phyloP scores from a whole-genome alignment of 2,113 vertebrate species.

The Nestor notabilis region DNA sequence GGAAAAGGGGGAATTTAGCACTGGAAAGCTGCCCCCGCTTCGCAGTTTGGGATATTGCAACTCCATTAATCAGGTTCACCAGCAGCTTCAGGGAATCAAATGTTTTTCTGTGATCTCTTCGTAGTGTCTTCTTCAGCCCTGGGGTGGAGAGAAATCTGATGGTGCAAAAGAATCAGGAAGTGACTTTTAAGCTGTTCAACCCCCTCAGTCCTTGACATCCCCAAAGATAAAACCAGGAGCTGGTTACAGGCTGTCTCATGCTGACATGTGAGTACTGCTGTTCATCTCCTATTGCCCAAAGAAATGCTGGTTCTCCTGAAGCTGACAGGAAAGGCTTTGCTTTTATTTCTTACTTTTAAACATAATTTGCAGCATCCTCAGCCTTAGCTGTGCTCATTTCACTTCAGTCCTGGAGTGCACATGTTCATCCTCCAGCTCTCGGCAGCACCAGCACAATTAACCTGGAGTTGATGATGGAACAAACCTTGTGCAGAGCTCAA shows the following conservation, averaged over 20 bases:
- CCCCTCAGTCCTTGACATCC: not conserved
- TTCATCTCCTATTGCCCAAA: not conserved
- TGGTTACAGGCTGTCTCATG: not conserved
- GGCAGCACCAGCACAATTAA: not conserved
- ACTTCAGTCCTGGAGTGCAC: no score
- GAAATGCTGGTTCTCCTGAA: not conserved
- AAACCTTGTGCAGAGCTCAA: not conserved
- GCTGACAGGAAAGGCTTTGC: not conserved
- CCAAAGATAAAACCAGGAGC: not conserved
- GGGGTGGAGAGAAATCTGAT: not conserved
- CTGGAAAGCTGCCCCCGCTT: not conserved
- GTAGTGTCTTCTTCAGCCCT: not conserved
- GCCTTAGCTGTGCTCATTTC: not conserved
- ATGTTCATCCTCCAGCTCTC: not conserved
- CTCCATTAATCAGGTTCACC: not conserved
- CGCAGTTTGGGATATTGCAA: not conserved
- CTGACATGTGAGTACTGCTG: not conserved
- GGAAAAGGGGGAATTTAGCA: not conserved
- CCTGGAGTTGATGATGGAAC: not conserved
- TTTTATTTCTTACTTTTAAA: not conserved
- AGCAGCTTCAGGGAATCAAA: not conserved
- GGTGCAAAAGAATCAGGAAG: not conserved
- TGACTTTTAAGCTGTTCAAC: not conserved
- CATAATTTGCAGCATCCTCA: not conserved
- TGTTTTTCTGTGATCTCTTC: not conserved